These are phyloP conservation scores for Rhynchonycteris naso DNA, from an alignment of 2,797 vertebrate genomes.

Conservation along the genomic window DNA sequence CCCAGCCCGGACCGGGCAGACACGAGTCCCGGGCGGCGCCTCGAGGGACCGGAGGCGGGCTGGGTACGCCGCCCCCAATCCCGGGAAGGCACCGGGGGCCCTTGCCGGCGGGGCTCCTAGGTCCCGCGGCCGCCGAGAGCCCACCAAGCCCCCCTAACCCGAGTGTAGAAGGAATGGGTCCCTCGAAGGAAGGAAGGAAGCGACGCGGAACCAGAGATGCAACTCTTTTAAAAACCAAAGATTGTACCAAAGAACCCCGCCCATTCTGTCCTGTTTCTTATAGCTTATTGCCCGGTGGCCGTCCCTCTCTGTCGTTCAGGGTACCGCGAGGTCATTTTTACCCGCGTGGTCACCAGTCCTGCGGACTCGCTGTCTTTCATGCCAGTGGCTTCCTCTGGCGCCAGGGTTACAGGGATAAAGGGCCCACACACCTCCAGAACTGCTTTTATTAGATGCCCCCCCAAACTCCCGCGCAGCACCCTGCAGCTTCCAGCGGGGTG, in stretches of 20 bases:
- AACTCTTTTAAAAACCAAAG: background rate
- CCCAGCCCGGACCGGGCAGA: background rate
- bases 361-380: accelerated
- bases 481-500: accelerated
- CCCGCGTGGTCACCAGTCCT: accelerated
- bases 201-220: no score
- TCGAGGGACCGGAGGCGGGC: background rate
- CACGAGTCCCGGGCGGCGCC: background rate
- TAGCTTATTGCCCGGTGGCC: accelerated
- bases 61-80: background rate
- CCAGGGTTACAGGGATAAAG: background rate
- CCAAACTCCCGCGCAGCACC: background rate
- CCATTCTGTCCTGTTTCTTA: background rate
- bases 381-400: background rate
- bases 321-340: background rate
- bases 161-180: background rate
- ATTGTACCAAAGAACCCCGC: accelerated
- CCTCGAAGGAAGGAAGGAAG: background rate
- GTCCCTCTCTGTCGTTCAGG: background rate
- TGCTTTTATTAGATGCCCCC: background rate
- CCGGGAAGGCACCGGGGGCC: background rate
- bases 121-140: background rate
- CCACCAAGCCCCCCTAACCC: no score
- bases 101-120: background rate
- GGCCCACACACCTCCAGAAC: accelerated